These are phyloP conservation scores for Plutomurus gul DNA, from an alignment of 1,140 invertebrate species.

Conservation along the genomic window DNA sequence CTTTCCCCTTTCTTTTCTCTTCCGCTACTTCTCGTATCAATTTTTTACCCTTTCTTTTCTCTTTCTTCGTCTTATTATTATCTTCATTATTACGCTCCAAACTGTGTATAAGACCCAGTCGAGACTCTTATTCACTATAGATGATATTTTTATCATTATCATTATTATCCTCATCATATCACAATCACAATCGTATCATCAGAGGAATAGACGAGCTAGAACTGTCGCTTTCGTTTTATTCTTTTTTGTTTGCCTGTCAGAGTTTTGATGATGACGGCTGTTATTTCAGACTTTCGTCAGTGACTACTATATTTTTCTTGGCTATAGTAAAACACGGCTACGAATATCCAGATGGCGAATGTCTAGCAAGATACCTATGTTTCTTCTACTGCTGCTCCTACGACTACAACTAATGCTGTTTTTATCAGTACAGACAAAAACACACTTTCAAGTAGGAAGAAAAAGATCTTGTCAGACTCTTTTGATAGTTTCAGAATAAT, in stretches of 20 bases:
- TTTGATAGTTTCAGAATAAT: no score
- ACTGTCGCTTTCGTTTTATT: not conserved
- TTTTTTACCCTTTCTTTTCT: slow-evolving; percentile 28
- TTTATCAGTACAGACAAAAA: no score
- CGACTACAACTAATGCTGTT: no score
- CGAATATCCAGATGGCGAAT: no score
- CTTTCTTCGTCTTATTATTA: slow-evolving; percentile 22
- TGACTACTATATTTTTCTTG: no score
- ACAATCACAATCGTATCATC: not conserved
- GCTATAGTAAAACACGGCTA: no score
- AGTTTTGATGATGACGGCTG: slow-evolving; percentile 6
- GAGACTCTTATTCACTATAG: not conserved
- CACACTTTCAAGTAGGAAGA: no score
- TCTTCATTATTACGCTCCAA: not conserved
- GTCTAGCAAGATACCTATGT: no score
- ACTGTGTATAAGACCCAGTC: no score
- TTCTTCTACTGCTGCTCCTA: no score
- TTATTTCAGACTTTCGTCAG: no score
- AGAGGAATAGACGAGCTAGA: not conserved
- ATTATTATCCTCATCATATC: slow-evolving; percentile 22
- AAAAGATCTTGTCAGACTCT: no score
- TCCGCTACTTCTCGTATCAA: not conserved
- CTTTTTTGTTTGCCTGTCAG: slow-evolving; percentile 11
- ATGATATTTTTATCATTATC: slow-evolving; percentile 21
- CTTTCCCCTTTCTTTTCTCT: not conserved